phyloP scores from a whole-genome alignment of 2,888 invertebrate species.

The Sinodicranocentrus sp. region DNA sequence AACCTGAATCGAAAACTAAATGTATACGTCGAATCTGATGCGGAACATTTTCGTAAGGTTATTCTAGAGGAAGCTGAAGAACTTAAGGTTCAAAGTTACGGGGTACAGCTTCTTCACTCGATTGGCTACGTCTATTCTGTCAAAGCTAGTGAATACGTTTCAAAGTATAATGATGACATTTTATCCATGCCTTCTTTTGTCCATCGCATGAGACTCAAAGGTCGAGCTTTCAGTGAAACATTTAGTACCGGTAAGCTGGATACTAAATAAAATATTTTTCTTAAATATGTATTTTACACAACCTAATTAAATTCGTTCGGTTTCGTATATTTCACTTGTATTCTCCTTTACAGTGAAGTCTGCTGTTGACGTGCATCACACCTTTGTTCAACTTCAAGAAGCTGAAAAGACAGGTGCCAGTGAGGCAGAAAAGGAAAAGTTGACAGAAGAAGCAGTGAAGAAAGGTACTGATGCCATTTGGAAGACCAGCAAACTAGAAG shows the following conservation, averaged over 20 bases:
- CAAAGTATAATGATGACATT: slow-evolving; percentile 75
- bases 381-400: slow-evolving; percentile 76
- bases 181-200: slow-evolving; percentile 75
- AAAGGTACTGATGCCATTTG: slow-evolving; percentile 76
- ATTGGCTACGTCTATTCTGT: slow-evolving; percentile 75
- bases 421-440: slow-evolving; percentile 73
- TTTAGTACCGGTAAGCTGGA: slow-evolving; percentile 66
- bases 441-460: slow-evolving; percentile 75
- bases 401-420: slow-evolving; percentile 74
- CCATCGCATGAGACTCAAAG: slow-evolving; percentile 75
- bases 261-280: background rate
- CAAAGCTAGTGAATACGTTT: slow-evolving; percentile 74
- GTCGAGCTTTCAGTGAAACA: slow-evolving; percentile 74
- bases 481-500: slow-evolving; percentile 76
- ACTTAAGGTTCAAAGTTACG: slow-evolving; percentile 76
- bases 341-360: slow-evolving; percentile 72
- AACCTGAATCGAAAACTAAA: slow-evolving; percentile 73
- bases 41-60: slow-evolving; percentile 68
- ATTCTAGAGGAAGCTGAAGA: slow-evolving; percentile 75
- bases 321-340: slow-evolving; percentile 12
- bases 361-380: slow-evolving; percentile 76
- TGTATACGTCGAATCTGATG: slow-evolving; percentile 67
- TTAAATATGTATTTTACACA: background rate
- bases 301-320: no score
- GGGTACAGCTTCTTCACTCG: slow-evolving; percentile 75